These are phyloP conservation scores for Chloebia gouldiae DNA, from an alignment of 2,113 vertebrate genomes.

Conservation along the genomic window DNA sequence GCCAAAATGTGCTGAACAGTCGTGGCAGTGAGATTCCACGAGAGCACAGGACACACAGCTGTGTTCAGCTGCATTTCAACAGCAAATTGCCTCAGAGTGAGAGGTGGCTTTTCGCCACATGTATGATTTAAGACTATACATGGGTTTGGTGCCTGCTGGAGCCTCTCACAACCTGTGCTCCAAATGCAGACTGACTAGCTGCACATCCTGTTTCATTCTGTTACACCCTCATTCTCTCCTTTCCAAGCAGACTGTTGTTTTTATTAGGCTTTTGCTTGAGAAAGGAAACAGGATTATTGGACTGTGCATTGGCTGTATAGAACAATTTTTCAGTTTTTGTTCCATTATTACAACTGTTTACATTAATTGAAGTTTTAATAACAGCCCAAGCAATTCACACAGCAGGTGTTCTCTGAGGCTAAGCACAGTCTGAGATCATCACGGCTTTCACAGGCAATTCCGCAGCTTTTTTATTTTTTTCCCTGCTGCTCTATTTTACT, in stretches of 20 bases:
- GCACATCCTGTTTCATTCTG: rapidly evolving
- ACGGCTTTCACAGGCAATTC: background rate
- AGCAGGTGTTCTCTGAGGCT: conserved; percentile 6
- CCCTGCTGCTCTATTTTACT: background rate
- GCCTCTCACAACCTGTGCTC: background rate
- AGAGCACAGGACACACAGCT: rapidly evolving
- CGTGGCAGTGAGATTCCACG: background rate
- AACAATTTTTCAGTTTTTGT: background rate
- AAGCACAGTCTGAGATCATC: background rate
- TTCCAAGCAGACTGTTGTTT: background rate
- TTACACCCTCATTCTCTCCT: background rate
- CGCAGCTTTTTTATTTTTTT: background rate
- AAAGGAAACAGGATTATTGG: background rate
- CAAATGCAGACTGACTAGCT: background rate
- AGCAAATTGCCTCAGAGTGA: background rate
- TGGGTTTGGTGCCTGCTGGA: background rate
- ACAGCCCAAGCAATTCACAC: conserved; percentile 4
- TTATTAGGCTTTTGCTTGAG: background rate
- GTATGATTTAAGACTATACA: background rate
- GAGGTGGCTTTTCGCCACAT: background rate
- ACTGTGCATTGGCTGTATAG: background rate
- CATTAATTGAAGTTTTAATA: conserved; percentile 40
- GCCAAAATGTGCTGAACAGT: background rate
- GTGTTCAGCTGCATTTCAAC: background rate
- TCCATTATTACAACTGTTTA: background rate